phyloP scores from a whole-genome alignment of 2,888 invertebrate genomes.

The Lamproptera curius region DNA sequence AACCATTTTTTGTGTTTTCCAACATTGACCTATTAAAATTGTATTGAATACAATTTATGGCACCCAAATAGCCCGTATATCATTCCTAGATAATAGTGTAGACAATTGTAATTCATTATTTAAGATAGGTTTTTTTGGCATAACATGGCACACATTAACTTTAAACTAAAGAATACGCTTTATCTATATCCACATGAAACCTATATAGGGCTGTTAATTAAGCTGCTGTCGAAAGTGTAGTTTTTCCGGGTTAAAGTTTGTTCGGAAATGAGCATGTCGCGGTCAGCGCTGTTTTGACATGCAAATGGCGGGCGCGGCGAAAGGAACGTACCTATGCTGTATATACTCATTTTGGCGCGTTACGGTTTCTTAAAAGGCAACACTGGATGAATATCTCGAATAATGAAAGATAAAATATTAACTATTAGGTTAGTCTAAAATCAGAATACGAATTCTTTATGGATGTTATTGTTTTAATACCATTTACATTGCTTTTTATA shows the following conservation, averaged over 20 bases:
- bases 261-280: conserved; percentile 59
- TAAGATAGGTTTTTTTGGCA: too few species aligned
- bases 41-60: too few species aligned
- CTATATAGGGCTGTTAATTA: conserved; percentile 30
- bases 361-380: conserved; percentile 8
- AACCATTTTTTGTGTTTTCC: too few species aligned
- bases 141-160: too few species aligned
- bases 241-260: conserved; percentile 42
- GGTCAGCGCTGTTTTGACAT: conserved; percentile 58
- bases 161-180: too few species aligned
- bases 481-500: background rate
- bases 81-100: too few species aligned
- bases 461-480: background rate
- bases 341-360: conserved; percentile 6
- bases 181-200: too few species aligned
- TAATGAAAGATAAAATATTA: conserved; percentile 15
- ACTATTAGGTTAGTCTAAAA: background rate
- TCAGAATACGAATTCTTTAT: background rate
- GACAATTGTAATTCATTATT: too few species aligned
- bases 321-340: conserved; percentile 7
- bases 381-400: background rate
- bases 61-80: too few species aligned
- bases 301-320: conserved; percentile 46
- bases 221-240: conserved; percentile 31
- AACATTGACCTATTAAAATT: too few species aligned